Evolutionary conservation across 2,888 invertebrate species (phyloP).

Genomic region (Cerastis rubricosa): DNA sequence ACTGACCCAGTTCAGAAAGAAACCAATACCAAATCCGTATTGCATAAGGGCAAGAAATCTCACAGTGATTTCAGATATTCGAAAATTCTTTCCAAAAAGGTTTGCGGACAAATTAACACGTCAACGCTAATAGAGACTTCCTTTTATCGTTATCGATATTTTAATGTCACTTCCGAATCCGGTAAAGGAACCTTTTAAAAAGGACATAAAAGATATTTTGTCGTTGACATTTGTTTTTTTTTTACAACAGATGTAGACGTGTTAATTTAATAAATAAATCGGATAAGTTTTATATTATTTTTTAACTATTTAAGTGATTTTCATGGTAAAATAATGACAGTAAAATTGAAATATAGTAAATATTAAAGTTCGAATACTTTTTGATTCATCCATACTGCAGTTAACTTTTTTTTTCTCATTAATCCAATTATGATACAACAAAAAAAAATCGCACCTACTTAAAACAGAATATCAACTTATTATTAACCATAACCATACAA

Average conservation of each 20-base stretch:
- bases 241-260: not conserved
- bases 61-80: not conserved
- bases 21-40: not conserved
- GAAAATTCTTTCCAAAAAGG: constrained; percentile 27
- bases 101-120: constrained; percentile 57
- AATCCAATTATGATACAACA: not conserved
- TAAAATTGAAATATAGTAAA: not conserved
- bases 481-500: constrained; percentile 39
- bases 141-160: constrained; percentile 56
- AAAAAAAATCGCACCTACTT: constrained; percentile 9
- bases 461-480: constrained; percentile 37
- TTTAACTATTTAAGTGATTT: not conserved
- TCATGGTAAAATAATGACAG: not conserved
- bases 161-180: constrained; percentile 59
- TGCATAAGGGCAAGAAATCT: not conserved
- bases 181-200: constrained; percentile 42
- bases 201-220: not conserved
- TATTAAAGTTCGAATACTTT: too few species aligned
- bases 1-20: constrained; percentile 28
- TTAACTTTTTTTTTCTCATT: not conserved
- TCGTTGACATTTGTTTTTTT: not conserved
- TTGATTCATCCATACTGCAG: not conserved
- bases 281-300: not conserved
- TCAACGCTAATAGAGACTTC: constrained; percentile 52
- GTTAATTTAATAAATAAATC: not conserved